Evolutionary conservation across 1,140 invertebrate genomes (phyloP).

Genomic region (Helicoverpa zea): DNA sequence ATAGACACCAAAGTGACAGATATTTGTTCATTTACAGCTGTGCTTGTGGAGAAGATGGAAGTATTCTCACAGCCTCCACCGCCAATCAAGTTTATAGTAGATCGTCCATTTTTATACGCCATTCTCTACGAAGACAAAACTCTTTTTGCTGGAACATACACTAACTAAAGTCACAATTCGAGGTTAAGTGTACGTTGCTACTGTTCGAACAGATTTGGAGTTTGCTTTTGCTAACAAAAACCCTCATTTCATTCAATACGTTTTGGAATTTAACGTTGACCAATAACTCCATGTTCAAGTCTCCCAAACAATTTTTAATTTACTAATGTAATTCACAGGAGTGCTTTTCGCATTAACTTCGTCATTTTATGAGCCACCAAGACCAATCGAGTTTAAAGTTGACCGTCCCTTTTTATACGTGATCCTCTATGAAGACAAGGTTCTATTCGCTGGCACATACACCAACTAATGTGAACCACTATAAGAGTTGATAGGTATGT

Average conservation of each 20-base stretch:
- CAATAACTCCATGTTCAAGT: no score
- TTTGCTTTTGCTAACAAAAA: background rate
- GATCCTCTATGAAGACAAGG: constrained; percentile 52
- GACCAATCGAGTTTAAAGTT: constrained; percentile 41
- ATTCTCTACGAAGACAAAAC: constrained; percentile 52
- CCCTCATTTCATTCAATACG: no score
- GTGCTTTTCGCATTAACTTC: background rate
- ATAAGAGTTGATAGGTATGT: background rate
- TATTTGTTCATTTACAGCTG: no score
- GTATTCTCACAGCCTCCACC: background rate
- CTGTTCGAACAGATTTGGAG: background rate
- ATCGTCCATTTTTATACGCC: constrained; percentile 53
- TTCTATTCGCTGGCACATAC: constrained; percentile 52
- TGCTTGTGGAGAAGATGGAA: no score
- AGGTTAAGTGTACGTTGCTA: no score
- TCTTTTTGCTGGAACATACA: constrained; percentile 51
- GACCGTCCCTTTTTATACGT: constrained; percentile 54
- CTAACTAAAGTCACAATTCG: constrained; percentile 29
- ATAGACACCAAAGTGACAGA: no score
- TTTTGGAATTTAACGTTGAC: no score
- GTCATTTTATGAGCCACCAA: background rate
- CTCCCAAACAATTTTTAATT: background rate
- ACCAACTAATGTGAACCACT: constrained; percentile 4
- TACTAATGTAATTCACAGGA: constrained; percentile 2
- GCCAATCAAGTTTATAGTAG: constrained; percentile 42